Evolutionary conservation across 2,113 vertebrate genomes (phyloP), one percentile per base, ranked within the genome.

Genomic region (Cavia porcellus): DNA sequence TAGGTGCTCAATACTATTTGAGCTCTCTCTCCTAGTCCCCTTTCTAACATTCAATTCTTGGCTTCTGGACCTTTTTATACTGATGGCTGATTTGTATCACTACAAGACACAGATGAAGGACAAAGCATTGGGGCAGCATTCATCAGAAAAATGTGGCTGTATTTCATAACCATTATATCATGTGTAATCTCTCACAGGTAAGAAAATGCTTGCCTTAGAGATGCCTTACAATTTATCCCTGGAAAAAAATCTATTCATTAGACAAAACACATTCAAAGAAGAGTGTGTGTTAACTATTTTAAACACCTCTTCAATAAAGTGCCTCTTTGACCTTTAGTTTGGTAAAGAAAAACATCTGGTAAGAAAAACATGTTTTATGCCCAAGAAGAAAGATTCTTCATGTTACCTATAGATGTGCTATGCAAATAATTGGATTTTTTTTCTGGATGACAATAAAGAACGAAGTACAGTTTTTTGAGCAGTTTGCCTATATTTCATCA

Each of bases 191-290:
- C 62, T 35, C 52, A 30, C n/a, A 92, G 38, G 35, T 81, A 86
- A 79, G 28, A 92, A 57, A 93, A 57, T 59, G 7, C 28, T 86
- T 80, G 28, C 62, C 95, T 90, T 45, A 90, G 5, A 80, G 59
- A 90, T 82, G 28, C 17, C 17, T 35, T 35, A 68, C 91, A 92
- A 82, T 75, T 61, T 50, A 59, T 14, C 77, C 14, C 84, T 11
- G 25, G 25, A 86, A 85, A 86, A 86, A 95, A 83, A 85, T 59
- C 38, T 92, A 59, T 2, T 72, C 42, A 57, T 92, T 80, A 87
- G 75, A 11, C 19, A 96, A 90, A 87, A 91, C 5, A 70, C 3
- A 15, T 45, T 70, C 38, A 62, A 92, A 94, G 47, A 64, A 59
- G 7, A 92, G 66, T 75, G 25, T 64, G n/a, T 90, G 47, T 28